Evolutionary conservation across 2,113 vertebrate species (phyloP).

Genomic region (Myrmecobius fasciatus): DNA sequence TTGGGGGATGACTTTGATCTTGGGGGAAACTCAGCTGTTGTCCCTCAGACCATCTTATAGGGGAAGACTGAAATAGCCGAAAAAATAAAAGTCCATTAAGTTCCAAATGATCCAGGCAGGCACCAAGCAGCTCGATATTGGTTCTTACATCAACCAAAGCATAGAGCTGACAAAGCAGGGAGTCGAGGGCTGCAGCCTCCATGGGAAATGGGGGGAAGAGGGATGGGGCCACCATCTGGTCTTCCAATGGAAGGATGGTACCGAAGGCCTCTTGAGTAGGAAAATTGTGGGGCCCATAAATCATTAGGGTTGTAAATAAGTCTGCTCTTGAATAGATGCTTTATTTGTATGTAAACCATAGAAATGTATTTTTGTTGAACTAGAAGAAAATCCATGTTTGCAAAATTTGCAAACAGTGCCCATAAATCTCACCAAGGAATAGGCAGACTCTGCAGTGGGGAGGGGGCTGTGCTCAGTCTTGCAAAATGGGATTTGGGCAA

Average conservation of each 20-base stretch:
- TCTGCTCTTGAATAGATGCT: conserved; percentile 44
- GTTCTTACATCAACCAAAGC: conserved; percentile 78
- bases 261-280: conserved; percentile 22
- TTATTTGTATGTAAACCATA: conserved; percentile 54
- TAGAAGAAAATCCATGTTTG: conserved; percentile 54
- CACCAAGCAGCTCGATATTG: conserved; percentile 74
- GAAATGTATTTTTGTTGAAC: conserved; percentile 56
- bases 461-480: conserved; percentile 58
- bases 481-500: conserved; percentile 62
- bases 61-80: conserved; percentile 77
- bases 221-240: not conserved
- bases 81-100: conserved; percentile 85
- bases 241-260: not conserved
- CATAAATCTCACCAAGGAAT: conserved; percentile 66
- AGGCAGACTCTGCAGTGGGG: conserved; percentile 53
- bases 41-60: conserved; percentile 79
- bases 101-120: conserved; percentile 81
- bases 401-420: conserved; percentile 61
- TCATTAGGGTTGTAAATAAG: conserved; percentile 62
- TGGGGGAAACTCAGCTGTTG: conserved; percentile 77
- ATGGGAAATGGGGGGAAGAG: conserved; percentile 59
- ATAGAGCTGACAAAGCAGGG: not conserved
- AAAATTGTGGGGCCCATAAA: conserved; percentile 39
- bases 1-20: conserved; percentile 72
- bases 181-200: conserved; percentile 47